A percentile compares a stretch with the other conserved stretches of the same genome.
Conservation (phyloP, 2,888 invertebrate species). For the Phyllotreta striolata region DNA sequence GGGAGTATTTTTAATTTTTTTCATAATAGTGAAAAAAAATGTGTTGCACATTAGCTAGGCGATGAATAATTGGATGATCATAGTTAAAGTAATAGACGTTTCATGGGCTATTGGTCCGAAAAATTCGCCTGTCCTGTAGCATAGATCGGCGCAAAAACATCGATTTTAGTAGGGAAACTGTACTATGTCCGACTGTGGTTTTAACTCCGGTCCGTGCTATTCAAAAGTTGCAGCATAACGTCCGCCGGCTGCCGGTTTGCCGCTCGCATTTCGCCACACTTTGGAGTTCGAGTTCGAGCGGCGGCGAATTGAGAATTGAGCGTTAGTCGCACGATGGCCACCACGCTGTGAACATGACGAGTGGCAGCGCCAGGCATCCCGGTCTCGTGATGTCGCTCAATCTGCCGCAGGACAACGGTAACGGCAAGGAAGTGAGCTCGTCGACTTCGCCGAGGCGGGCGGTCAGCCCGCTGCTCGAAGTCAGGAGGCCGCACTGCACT, state of each 20-base stretch:
- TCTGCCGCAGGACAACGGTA: slow-evolving; percentile 63
- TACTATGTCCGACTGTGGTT: slow-evolving; percentile 35
- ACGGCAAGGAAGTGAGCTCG: slow-evolving; percentile 59
- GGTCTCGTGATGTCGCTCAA: slow-evolving; percentile 64
- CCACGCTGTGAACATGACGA: slow-evolving; percentile 33
- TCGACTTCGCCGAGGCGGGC: slow-evolving; percentile 72
- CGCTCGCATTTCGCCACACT: slow-evolving; percentile 7
- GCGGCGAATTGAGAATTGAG: slow-evolving; percentile 31
- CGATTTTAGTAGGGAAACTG: slow-evolving; percentile 48
- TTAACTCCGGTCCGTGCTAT: slow-evolving; percentile 23
- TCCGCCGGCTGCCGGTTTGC: slow-evolving; percentile 6
- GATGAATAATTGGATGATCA: no score
- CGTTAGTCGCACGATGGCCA: slow-evolving; percentile 33
- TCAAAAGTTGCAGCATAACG: slow-evolving; percentile 35
- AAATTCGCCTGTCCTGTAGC: slow-evolving; percentile 15
- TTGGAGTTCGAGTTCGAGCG: not conserved
- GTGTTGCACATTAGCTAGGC: no score
- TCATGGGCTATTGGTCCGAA: no score
- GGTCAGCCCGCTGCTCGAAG: slow-evolving; percentile 74
- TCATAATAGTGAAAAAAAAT: no score
- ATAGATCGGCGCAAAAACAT: slow-evolving; percentile 55
- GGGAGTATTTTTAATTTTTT: no score
- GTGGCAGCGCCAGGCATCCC: slow-evolving; percentile 13
- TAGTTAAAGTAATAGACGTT: no score
- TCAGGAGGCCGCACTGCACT: slow-evolving; percentile 75